Evolutionary conservation across 1,140 invertebrate genomes (phyloP).

Genomic region (Drosophila pseudoananassae): DNA sequence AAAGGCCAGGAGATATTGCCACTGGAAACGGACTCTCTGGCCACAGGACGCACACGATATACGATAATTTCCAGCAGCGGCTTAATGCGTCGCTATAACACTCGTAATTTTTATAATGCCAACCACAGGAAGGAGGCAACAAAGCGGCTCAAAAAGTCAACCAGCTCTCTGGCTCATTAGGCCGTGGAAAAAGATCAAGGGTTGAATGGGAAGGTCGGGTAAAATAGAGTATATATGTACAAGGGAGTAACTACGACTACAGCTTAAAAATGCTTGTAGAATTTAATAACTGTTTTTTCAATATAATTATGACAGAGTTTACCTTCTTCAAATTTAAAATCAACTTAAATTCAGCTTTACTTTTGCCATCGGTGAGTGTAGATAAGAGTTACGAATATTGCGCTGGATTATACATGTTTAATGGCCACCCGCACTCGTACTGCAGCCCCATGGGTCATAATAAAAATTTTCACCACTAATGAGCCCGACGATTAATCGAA

Average conservation of each 20-base stretch:
- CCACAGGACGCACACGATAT: slow-evolving; percentile 35
- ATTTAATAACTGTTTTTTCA: neutral
- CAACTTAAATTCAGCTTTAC: neutral
- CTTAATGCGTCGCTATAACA: slow-evolving; percentile 60
- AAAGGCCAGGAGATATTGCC: neutral
- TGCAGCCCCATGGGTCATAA: slow-evolving; percentile 58
- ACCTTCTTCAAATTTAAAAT: neutral
- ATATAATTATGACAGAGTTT: neutral
- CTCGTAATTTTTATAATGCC: slow-evolving; percentile 66
- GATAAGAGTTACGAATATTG: neutral
- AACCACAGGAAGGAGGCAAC: slow-evolving; percentile 35
- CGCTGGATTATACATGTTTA: slow-evolving; percentile 5
- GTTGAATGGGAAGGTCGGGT: neutral
- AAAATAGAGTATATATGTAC: neutral
- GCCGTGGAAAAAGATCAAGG: neutral
- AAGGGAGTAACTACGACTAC: neutral
- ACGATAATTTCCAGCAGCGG: slow-evolving; percentile 49
- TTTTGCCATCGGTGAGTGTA: neutral
- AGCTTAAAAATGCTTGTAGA: neutral
- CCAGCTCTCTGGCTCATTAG: slow-evolving; percentile 18
- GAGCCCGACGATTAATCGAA: slow-evolving; percentile 73
- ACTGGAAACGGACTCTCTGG: slow-evolving; percentile 24
- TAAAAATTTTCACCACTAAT: slow-evolving; percentile 80
- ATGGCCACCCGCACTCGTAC: slow-evolving; percentile 6
- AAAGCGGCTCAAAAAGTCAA: slow-evolving; percentile 66